Conservation (phyloP, 2,888 invertebrate genomes). For the Allolobophora icterica region DNA sequence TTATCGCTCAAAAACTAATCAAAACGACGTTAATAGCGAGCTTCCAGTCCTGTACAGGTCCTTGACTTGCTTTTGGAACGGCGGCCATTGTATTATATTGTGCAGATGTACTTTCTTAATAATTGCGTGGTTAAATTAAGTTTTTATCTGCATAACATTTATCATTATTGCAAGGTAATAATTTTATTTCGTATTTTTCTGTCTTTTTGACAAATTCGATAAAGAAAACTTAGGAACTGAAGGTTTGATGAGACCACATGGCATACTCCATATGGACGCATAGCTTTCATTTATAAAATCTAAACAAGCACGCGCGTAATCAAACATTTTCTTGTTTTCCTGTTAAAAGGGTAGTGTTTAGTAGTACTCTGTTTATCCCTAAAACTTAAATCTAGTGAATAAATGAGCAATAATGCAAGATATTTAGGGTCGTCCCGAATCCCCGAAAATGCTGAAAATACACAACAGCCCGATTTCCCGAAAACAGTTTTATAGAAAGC, state of each 20-base stretch:
- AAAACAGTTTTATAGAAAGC: too few relatives aligned
- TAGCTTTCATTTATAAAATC: neutral
- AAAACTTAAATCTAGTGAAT: too few relatives aligned
- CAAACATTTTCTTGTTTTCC: too few relatives aligned
- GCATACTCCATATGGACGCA: neutral
- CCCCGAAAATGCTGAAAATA: too few relatives aligned
- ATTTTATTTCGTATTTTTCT: neutral
- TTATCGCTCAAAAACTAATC: too few relatives aligned
- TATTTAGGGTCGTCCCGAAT: too few relatives aligned
- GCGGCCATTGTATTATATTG: neutral
- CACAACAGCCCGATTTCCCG: too few relatives aligned
- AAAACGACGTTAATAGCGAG: too few relatives aligned
- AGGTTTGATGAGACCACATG: neutral
- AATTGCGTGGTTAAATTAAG: slow-evolving; percentile 1
- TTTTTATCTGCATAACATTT: neutral
- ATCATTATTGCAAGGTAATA: neutral
- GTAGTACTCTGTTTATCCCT: too few relatives aligned
- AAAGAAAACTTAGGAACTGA: neutral
- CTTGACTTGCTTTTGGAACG: neutral
- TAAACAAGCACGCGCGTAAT: too few relatives aligned
- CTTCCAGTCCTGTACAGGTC: neutral
- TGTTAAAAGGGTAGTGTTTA: too few relatives aligned
- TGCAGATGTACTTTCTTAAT: neutral
- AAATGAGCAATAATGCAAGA: too few relatives aligned
- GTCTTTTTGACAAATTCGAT: neutral